A percentile compares a stretch with the other conserved stretches of the same genome.
These are phyloP conservation scores for Xenentodon cancila DNA, from an alignment of 2,797 vertebrate species.

Conservation along the genomic window DNA sequence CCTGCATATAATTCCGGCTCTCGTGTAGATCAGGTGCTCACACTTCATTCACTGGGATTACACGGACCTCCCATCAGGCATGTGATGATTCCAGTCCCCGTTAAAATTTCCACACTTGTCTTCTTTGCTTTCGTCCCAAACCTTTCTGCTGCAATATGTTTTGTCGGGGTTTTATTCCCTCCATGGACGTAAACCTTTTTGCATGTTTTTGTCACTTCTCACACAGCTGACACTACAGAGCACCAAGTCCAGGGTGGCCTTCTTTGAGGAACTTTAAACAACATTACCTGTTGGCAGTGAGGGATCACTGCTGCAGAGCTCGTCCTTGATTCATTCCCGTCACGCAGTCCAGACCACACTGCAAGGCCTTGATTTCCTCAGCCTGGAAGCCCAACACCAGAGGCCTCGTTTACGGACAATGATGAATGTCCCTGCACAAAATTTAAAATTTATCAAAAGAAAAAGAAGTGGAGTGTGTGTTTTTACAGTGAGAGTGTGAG, in stretches of 20 bases:
- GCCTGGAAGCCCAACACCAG: slow-evolving; percentile 21
- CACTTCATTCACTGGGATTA: slow-evolving; percentile 2
- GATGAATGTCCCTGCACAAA: slow-evolving; percentile 20
- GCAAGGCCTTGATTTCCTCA: slow-evolving; percentile 18
- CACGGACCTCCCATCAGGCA: too few relatives aligned
- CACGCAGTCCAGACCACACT: slow-evolving; percentile 16
- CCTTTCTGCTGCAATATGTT: too few relatives aligned
- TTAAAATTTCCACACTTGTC: too few relatives aligned
- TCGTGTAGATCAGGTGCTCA: neutral
- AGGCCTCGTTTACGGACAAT: slow-evolving; percentile 5
- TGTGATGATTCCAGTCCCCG: too few relatives aligned
- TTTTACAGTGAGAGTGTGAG: slow-evolving; percentile 55
- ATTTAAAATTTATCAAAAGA: slow-evolving; percentile 20
- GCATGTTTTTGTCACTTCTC: slow-evolving; percentile 60
- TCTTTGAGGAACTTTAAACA: slow-evolving; percentile 93
- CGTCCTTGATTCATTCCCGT: slow-evolving; percentile 22
- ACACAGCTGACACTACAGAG: slow-evolving; percentile 95
- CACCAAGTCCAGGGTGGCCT: slow-evolving; percentile 95
- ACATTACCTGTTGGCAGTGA: neutral
- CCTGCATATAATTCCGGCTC: neutral
- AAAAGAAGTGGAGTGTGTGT: slow-evolving; percentile 36
- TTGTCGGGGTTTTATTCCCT: slow-evolving; percentile 9
- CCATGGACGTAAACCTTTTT: slow-evolving; percentile 3
- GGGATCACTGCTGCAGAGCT: slow-evolving; percentile 26
- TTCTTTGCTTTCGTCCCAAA: too few relatives aligned